A percentile compares a stretch with the other conserved stretches of the same genome.
Evolutionary conservation across 2,797 vertebrate species (phyloP).

Genomic region (Pagetopsis macropterus): DNA sequence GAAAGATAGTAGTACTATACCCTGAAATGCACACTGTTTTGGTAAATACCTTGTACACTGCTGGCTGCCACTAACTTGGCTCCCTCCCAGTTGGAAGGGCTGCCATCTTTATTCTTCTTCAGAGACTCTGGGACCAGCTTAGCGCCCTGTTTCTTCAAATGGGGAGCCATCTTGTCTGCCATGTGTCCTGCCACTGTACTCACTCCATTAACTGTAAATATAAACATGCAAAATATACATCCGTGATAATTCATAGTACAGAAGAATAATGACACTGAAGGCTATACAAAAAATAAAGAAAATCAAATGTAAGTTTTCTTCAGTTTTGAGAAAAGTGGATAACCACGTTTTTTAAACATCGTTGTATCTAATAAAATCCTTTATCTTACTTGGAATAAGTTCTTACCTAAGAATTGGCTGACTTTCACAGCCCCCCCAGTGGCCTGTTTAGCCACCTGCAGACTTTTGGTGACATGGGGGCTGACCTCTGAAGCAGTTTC

Average conservation of each 20-base stretch:
- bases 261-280: neutral
- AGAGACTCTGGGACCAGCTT: slow-evolving; percentile 94
- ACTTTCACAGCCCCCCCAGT: slow-evolving; percentile 92
- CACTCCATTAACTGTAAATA: slow-evolving; percentile 89
- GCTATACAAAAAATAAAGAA: neutral
- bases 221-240: neutral
- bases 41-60: slow-evolving; percentile 87
- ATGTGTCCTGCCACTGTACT: slow-evolving; percentile 89
- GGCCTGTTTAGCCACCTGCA: slow-evolving; percentile 88
- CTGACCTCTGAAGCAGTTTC: slow-evolving; percentile 92
- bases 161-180: slow-evolving; percentile 91
- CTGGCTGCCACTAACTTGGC: slow-evolving; percentile 91
- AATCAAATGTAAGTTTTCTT: neutral
- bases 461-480: slow-evolving; percentile 86
- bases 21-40: neutral
- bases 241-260: neutral
- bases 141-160: slow-evolving; percentile 92
- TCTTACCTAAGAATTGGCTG: slow-evolving; percentile 92
- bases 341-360: neutral
- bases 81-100: slow-evolving; percentile 86
- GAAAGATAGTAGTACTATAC: neutral
- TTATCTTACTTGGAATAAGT: neutral
- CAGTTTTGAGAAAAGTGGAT: neutral
- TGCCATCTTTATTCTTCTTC: slow-evolving; percentile 89
- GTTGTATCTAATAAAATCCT: neutral